These are phyloP conservation scores for Ciconia nigra DNA, from an alignment of 2,797 vertebrate species.

Conservation along the genomic window DNA sequence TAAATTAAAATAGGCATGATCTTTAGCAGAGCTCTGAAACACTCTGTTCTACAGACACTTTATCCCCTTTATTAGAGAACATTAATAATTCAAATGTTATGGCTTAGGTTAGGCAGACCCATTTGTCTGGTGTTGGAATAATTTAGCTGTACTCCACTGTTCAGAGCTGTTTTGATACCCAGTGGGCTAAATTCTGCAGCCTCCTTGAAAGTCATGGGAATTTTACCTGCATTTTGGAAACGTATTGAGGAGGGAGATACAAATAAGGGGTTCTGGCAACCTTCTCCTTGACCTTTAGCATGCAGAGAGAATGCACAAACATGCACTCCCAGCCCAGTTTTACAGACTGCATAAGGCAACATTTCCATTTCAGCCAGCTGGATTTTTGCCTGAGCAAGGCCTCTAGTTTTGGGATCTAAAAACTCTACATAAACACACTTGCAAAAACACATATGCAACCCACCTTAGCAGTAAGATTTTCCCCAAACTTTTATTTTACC, in stretches of 20 bases:
- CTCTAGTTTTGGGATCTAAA: constrained; percentile 20
- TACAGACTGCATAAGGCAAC: not conserved
- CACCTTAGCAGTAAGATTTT: not conserved
- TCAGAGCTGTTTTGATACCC: constrained; percentile 4
- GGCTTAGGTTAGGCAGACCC: constrained; percentile 53
- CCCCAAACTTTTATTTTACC: not conserved
- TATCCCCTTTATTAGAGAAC: constrained; percentile 67
- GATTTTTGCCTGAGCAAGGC: constrained; percentile 28
- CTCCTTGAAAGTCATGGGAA: not conserved
- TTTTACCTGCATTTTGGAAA: constrained; percentile 14
- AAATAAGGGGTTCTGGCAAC: not conserved
- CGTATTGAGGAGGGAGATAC: rapidly evolving
- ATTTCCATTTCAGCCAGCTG: not conserved
- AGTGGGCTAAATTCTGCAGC: not conserved
- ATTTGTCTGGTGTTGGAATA: constrained; percentile 54
- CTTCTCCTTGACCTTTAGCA: not conserved
- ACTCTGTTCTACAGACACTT: constrained; percentile 64
- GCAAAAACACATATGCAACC: not conserved
- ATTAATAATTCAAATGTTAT: constrained; percentile 71
- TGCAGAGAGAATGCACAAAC: not conserved
- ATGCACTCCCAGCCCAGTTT: not conserved
- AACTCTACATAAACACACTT: not conserved
- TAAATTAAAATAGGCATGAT: constrained; percentile 77
- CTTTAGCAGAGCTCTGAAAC: constrained; percentile 68
- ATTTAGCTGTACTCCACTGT: not conserved